phyloP scores from a whole-genome alignment of 2,113 vertebrate species.

The Willisornis vidua region DNA sequence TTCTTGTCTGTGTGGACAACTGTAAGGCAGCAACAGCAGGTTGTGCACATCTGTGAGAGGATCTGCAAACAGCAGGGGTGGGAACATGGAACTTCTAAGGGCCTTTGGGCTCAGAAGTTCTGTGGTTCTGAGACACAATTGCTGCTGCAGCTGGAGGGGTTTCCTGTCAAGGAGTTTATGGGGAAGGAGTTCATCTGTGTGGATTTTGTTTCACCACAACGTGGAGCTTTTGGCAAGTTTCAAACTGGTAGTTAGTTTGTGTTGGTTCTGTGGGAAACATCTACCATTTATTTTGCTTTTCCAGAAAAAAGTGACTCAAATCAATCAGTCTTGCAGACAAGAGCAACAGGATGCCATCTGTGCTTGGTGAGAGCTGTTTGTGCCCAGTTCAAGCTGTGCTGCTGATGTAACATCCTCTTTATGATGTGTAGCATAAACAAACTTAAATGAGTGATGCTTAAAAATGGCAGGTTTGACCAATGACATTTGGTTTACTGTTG shows the following conservation, averaged over 20 bases:
- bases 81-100: fast-evolving
- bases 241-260: too few relatives aligned
- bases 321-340: neutral
- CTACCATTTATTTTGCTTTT: neutral
- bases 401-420: neutral
- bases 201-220: neutral
- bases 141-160: neutral
- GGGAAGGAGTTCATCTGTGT: neutral
- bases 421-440: neutral
- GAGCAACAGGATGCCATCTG: neutral
- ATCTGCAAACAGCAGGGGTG: neutral
- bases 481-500: fast-evolving
- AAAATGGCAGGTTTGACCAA: neutral
- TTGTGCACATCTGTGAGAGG: too few relatives aligned
- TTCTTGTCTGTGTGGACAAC: neutral
- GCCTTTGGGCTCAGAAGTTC: neutral
- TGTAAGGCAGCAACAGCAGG: neutral
- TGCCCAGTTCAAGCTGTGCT: neutral
- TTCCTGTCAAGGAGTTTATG: fast-evolving
- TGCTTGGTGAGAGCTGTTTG: neutral
- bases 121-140: neutral
- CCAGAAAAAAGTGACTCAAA: neutral
- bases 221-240: neutral
- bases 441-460: neutral
- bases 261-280: neutral